These are phyloP conservation scores for Raja brachyura DNA, from an alignment of 2,113 vertebrate species.

Conservation along the genomic window DNA sequence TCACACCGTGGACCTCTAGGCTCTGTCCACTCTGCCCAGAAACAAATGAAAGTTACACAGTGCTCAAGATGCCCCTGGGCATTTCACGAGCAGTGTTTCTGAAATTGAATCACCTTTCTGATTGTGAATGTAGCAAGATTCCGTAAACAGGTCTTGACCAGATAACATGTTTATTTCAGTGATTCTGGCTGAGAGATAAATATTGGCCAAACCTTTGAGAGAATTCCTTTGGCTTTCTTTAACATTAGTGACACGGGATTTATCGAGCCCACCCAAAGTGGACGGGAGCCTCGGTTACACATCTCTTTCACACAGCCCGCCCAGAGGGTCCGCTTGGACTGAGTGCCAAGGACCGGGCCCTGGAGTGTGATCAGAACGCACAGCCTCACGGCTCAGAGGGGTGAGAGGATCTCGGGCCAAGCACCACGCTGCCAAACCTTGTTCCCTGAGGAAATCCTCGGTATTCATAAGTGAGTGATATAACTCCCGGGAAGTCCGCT, in stretches of 20 bases:
- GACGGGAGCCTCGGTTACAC: not conserved
- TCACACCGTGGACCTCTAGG: not conserved
- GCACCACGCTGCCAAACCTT: not conserved
- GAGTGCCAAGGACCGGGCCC: no score
- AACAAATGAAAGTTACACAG: not conserved
- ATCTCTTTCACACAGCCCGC: not conserved
- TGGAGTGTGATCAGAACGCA: no score
- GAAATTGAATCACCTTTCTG: no score
- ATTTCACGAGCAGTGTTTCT: not conserved
- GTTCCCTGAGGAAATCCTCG: not conserved
- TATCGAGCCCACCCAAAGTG: no score
- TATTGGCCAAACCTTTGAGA: not conserved
- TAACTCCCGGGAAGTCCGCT: not conserved
- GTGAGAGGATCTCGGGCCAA: not conserved
- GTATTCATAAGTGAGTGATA: not conserved
- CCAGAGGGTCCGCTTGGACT: not conserved
- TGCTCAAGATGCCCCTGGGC: not conserved
- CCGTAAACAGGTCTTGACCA: not conserved
- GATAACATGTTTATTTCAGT: not conserved
- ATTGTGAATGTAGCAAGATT: not conserved
- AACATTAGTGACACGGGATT: no score
- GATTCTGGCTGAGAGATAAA: not conserved
- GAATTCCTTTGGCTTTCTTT: no score
- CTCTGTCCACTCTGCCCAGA: not conserved
- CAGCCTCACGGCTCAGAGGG: not conserved